Evolutionary conservation across 2,888 invertebrate species (phyloP).

Genomic region (Alcis repandata): DNA sequence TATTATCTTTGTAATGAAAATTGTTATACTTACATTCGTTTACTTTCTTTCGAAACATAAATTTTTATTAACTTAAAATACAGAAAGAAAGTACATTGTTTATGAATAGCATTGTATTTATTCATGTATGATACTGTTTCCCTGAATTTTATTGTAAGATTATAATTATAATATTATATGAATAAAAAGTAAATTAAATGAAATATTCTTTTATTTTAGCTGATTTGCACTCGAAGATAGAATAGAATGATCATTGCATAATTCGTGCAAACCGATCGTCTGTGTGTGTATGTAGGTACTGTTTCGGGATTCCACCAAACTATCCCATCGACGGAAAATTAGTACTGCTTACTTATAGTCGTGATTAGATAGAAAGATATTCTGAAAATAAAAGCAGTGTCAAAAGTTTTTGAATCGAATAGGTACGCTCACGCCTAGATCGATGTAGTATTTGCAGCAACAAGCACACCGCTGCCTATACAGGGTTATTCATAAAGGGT

Average conservation of each 20-base stretch:
- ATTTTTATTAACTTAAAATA: slow-evolving; percentile 70
- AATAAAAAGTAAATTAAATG: slow-evolving; percentile 64
- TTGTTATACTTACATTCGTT: slow-evolving; percentile 63
- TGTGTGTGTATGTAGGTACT: background rate
- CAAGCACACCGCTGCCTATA: no score
- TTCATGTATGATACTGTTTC: slow-evolving; percentile 86
- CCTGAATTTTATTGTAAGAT: slow-evolving; percentile 81
- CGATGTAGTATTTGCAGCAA: no score
- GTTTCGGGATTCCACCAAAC: no score
- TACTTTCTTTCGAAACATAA: slow-evolving; percentile 69
- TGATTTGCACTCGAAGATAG: no score
- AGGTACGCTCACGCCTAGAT: no score
- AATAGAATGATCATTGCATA: background rate
- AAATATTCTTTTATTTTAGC: slow-evolving; percentile 9
- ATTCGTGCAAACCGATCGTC: background rate
- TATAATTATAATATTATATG: slow-evolving; percentile 82
- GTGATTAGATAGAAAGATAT: no score
- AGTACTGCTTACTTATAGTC: no score
- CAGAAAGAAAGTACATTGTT: slow-evolving; percentile 74
- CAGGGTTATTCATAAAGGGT: no score
- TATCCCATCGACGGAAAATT: no score
- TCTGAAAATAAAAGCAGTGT: no score
- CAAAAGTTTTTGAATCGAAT: no score
- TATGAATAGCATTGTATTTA: slow-evolving; percentile 85
- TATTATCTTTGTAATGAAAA: slow-evolving; percentile 60